Conservation (phyloP, 2,888 invertebrate species). For the Rhaphigaster nebulosa region DNA sequence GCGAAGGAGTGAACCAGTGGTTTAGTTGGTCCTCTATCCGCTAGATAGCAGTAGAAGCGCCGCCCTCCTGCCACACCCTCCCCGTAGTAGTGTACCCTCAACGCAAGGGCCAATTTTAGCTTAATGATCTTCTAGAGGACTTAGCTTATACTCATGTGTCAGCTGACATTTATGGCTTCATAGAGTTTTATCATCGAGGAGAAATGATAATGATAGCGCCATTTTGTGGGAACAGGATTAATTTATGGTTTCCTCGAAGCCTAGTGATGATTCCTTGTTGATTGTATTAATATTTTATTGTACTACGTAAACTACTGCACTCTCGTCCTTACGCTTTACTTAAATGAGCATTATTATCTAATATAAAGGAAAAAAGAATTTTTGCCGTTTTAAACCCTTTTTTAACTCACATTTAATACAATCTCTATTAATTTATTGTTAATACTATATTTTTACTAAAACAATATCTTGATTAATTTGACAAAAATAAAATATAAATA, state of each 20-base stretch:
- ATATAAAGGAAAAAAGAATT: neutral
- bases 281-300: neutral
- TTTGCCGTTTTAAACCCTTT: neutral
- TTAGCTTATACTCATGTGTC: neutral
- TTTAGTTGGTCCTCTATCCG: neutral
- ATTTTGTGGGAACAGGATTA: neutral
- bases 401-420: neutral
- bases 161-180: neutral
- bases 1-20: neutral
- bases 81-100: conserved; percentile 1
- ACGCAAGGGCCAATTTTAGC: conserved; percentile 5
- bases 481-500: no score
- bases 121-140: conserved; percentile 17
- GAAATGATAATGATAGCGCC: neutral
- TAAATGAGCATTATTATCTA: neutral
- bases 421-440: neutral
- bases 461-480: no score
- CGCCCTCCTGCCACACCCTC: neutral
- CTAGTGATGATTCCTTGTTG: neutral
- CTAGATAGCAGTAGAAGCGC: neutral
- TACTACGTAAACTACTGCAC: neutral
- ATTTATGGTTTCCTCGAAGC: neutral
- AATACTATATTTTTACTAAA: no score
- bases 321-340: neutral
- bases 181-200: neutral